These are phyloP conservation scores for Apostichopus leukothele DNA, from an alignment of 53 echinoderm and acorn worm genomes.

Conservation along the genomic window DNA sequence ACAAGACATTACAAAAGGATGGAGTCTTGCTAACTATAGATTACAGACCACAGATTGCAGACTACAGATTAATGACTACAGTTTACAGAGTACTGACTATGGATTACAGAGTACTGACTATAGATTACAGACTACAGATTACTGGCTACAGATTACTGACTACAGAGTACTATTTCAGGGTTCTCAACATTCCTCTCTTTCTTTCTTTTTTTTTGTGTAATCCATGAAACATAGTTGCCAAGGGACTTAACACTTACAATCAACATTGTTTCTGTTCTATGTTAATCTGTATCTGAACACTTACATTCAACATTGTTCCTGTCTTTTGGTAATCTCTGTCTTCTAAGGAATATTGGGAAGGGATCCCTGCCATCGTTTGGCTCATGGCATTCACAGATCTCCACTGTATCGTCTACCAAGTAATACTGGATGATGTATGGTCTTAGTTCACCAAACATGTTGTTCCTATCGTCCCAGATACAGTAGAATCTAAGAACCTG, in stretches of 20 bases:
- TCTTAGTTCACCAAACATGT: conserved; percentile 94
- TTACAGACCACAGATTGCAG: too few species aligned
- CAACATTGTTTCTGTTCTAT: background rate
- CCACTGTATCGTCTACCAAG: conserved; percentile 92
- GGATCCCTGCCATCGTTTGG: conserved; percentile 96
- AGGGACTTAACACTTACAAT: conserved; percentile 43
- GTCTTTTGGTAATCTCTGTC: conserved; percentile 90
- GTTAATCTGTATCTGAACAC: background rate
- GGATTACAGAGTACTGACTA: too few species aligned
- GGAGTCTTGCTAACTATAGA: too few species aligned
- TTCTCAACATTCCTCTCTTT: too few species aligned
- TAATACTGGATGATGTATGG: conserved; percentile 98
- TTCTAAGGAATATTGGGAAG: conserved; percentile 81
- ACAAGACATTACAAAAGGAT: background rate
- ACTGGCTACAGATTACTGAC: too few species aligned
- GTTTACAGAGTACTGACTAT: too few species aligned
- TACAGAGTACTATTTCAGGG: too few species aligned
- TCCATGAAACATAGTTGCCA: too few species aligned
- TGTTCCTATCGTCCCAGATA: conserved; percentile 92
- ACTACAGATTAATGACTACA: too few species aligned
- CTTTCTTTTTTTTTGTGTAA: too few species aligned
- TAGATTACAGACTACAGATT: too few species aligned
- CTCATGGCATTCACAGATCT: conserved; percentile 92
- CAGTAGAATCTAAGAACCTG: conserved; percentile 97
- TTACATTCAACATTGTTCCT: conserved; percentile 94